Evolutionary conservation across 2,888 invertebrate species (phyloP), one percentile per base, ranked within the genome.

Genomic region (Lithodes maja): DNA sequence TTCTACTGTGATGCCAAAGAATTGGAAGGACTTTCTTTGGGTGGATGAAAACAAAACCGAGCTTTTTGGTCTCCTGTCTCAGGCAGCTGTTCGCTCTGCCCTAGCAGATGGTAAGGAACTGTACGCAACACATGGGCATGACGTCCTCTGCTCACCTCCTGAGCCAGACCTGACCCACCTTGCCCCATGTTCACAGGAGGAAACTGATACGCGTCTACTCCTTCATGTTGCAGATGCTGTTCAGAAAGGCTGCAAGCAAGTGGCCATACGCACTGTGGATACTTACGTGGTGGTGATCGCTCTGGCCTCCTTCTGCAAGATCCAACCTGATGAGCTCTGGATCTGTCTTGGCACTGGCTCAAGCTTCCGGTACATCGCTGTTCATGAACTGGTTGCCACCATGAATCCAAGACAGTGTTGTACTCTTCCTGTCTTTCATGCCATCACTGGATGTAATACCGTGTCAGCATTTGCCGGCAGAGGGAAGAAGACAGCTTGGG

Each of bases 111-210:
- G 33, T n/a, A 49, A 78, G 78, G 78, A 53, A 33, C 7, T 78
- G n/a, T 78, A 78, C 49, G 78, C 78, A 52, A 50, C 78, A 52
- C 53, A 78, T 78, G 78, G 78, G n/a, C 7, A n/a, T 33, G 53
- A 78, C n/a, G 78, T 78, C 78, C 78, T 78, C 78, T 78, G 50
- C 78, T 78, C 78, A 33, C 78, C 52, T 78, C 9, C 7, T 17
- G 78, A 78, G 53, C 49, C 78, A 33, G 53, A 49, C 53, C 9
- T 78, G 78, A 78, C 12, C 49, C 49, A 78, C 52, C 53, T 78
- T 78, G 78, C 53, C n/a, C 78, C 78, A 50, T 49, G 78, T 78
- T 78, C 53, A n/a, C 78, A 78, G 53, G n/a, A 78, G 78, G 78
- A 78, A 53, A 2, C 78, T 78, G 78, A 78, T 78, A 78, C 52